phyloP scores from a whole-genome alignment of 1,140 invertebrate genomes.

The Oedothorax gibbosus region DNA sequence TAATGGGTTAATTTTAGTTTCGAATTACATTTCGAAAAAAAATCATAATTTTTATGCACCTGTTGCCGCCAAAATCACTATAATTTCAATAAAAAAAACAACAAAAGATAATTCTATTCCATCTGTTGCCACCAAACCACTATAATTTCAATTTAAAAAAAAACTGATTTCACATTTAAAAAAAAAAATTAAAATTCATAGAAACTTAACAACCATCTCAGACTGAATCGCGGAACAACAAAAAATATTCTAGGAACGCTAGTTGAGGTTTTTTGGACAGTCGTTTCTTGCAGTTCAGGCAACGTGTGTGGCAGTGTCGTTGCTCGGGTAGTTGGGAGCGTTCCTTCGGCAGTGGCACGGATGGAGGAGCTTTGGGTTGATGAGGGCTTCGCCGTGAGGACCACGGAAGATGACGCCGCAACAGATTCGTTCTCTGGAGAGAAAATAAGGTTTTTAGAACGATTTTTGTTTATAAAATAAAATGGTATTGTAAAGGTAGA shows the following conservation, averaged over 20 bases:
- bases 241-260: slow-evolving; percentile 10
- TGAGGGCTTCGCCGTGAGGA: slow-evolving; percentile 75
- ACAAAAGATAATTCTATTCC: neutral
- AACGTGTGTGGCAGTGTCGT: slow-evolving; percentile 60
- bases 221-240: neutral
- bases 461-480: neutral
- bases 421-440: slow-evolving; percentile 77
- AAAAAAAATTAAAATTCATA: neutral
- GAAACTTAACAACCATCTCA: neutral
- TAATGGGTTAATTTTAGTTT: no score
- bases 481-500: neutral
- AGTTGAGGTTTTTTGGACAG: slow-evolving; percentile 18
- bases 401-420: slow-evolving; percentile 81
- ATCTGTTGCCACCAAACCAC: neutral
- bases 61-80: no score
- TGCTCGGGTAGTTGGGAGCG: slow-evolving; percentile 46
- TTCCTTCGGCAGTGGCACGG: slow-evolving; percentile 71
- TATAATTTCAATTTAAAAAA: neutral
- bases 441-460: neutral
- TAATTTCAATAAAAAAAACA: neutral
- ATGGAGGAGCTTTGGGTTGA: slow-evolving; percentile 75
- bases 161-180: neutral
- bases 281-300: slow-evolving; percentile 46
- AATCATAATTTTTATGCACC: no score
- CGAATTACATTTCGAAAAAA: no score